Base-by-base conservation (phyloP, 2,888 invertebrate species). In the Meiosimyza platycephala region DNA sequence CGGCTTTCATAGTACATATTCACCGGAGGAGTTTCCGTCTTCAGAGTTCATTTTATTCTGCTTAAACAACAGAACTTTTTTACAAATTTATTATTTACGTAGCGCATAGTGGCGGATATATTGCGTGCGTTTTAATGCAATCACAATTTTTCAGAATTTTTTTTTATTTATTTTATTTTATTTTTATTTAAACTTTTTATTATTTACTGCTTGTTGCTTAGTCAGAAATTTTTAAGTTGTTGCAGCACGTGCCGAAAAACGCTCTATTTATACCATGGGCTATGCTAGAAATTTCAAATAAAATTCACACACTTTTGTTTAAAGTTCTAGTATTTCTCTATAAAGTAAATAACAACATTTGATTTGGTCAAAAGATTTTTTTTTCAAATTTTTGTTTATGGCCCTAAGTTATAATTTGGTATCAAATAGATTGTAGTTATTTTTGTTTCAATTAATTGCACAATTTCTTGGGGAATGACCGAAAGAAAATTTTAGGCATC, bases 61-160 rank as follows among this genome's bases (percentile, higher is more conserved):
- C 18, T 54, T 68, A 47, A 22, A n/a, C 40, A n/a, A 40, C 40
- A 40, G 6, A 40, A 40, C 9, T 40, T 40, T 40, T 40, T 9
- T 40, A 9, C 9, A 7, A 40, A 40, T 71, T 71, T n/a, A 28
- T 47, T 65, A 28, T 47, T 65, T 66, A 13, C 15, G 55, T 40
- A 48, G 4, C n/a, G 47, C 15, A 57, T 72, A 50, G 13, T 52
- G 40, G 18, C 11, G 22, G 28, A 28, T 51, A 13, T 73, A n/a
- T 65, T 54, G 62, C 13, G 13, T 63, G 28, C 28, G 28, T 28
- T 28, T 28, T 28, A 28, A 28, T 28, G 28, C 40, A 40, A 40
- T 28, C 13, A 28, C 12, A 50, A n/a, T 54, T 55, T 66, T 71
- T n/a, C 40, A 16, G 50, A 59, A 40, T 16, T 60, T 18, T 16